These are phyloP conservation scores for Tipula unca DNA, from an alignment of 2,888 invertebrate genomes.

Conservation along the genomic window DNA sequence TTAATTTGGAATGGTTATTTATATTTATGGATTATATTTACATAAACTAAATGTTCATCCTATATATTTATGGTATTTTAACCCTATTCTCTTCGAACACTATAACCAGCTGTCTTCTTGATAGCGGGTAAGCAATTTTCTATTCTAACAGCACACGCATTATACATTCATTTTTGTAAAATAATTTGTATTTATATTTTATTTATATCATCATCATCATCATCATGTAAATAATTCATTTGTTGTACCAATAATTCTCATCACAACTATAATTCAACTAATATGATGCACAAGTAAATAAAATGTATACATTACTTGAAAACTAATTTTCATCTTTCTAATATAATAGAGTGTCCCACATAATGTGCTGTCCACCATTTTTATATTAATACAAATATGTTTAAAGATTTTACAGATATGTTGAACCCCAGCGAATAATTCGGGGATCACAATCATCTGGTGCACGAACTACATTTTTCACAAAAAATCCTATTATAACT, in stretches of 20 bases:
- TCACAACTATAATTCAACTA: not conserved
- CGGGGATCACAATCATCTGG: conserved; percentile 37
- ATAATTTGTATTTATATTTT: conserved; percentile 9
- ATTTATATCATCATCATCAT: not conserved
- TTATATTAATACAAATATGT: not conserved
- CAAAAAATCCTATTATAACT: conserved; percentile 90
- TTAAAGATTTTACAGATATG: conserved; percentile 41
- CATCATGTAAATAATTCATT: not conserved
- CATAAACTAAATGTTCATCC: not conserved
- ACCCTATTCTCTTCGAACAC: not conserved
- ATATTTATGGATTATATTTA: not conserved
- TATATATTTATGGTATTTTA: not conserved
- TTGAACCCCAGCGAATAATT: conserved; percentile 37
- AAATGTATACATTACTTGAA: not conserved
- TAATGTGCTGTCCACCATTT: not conserved
- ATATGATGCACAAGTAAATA: not conserved
- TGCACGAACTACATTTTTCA: conserved; percentile 46
- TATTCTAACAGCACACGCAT: conserved; percentile 1
- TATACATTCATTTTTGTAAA: conserved; percentile 20
- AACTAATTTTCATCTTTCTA: not conserved
- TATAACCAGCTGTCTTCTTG: conserved; percentile 42
- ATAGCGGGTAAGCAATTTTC: conserved; percentile 42
- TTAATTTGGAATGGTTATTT: not conserved
- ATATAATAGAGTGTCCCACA: not conserved
- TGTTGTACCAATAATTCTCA: not conserved